Base-by-base conservation (phyloP, 1,140 invertebrate genomes). In the Spodoptera litura region DNA sequence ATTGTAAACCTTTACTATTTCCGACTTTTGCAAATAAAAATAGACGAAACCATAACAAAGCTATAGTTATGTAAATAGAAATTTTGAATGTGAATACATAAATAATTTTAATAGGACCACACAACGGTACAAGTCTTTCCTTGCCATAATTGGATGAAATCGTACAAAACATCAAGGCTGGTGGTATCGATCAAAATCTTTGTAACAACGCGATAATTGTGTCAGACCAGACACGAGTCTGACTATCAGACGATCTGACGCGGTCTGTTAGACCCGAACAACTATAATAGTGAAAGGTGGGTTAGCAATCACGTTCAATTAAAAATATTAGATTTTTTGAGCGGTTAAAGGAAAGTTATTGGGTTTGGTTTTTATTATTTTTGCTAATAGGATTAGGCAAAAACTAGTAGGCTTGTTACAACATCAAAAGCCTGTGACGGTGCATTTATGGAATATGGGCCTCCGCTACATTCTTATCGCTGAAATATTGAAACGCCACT, bases 121-220 rank as follows among this genome's bases (percentile, higher is more conserved):
- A 38, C 68, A 38, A 5, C 25, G 31, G 51, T 15, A 53, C 66
- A 56, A 27, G 4, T 11, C 13, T 62, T 52, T 51, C 25, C 38
- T n/a, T 52, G 8, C 49, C n/a, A 75, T 75, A 75, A 75, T 75
- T 75, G 73, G 73, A 75, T 75, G 73, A 75, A 75, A 75, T 62
- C 73, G 58, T 75, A 75, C 73, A 75, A 75, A 2, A 25, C 52
- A 75, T 64, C 73, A 75, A 74, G 71, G 71, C 71, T 61, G 44
- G 13, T 4, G 52, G 9, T 68, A 62, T 75, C 58, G 73, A 75
- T 64, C 62, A 59, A 12, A 62, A 75, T 75, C 73, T 75, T 35
- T 49, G 56, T 52, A 64, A 52, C 49, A 52, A 20, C 27, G 44
- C 49, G 8, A 75, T 64, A 59, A 62, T 75, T 62, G 72, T 59